Conservation (phyloP, 1,140 invertebrate species). For the Monomorium pharaonis region DNA sequence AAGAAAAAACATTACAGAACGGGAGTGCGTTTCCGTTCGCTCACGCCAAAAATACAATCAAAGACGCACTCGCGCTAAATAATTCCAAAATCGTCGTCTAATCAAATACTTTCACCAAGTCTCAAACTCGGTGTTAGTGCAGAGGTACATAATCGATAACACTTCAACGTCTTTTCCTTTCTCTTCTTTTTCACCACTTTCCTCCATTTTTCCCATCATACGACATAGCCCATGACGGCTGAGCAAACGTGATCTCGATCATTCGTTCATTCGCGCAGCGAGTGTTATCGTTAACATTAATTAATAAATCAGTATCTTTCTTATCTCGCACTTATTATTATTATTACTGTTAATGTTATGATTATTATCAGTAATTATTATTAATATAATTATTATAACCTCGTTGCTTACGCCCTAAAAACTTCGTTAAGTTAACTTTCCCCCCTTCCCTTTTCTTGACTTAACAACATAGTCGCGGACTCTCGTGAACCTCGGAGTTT, state of each 20-base stretch:
- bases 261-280: conserved; percentile 12
- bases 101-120: conserved; percentile 45
- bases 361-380: conserved; percentile 1
- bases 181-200: not conserved
- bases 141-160: conserved; percentile 42
- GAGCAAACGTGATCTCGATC: conserved; percentile 23
- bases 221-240: not conserved
- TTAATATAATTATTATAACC: conserved; percentile 61
- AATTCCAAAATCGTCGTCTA: conserved; percentile 29
- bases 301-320: conserved; percentile 51
- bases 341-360: conserved; percentile 44
- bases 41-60: conserved; percentile 32
- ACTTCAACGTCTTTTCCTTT: not conserved
- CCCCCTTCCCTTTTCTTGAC: conserved; percentile 21
- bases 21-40: conserved; percentile 27
- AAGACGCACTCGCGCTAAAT: conserved; percentile 32
- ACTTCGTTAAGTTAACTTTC: conserved; percentile 65
- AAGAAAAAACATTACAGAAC: conserved; percentile 41
- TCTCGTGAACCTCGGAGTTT: conserved; percentile 60
- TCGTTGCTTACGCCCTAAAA: conserved; percentile 70
- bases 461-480: conserved; percentile 68
- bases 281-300: conserved; percentile 54
- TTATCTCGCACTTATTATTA: conserved; percentile 39
- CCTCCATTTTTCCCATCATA: not conserved
- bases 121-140: conserved; percentile 10